These are phyloP conservation scores for Eristalinus sepulchralis DNA, from an alignment of 2,888 invertebrate genomes.

Conservation along the genomic window DNA sequence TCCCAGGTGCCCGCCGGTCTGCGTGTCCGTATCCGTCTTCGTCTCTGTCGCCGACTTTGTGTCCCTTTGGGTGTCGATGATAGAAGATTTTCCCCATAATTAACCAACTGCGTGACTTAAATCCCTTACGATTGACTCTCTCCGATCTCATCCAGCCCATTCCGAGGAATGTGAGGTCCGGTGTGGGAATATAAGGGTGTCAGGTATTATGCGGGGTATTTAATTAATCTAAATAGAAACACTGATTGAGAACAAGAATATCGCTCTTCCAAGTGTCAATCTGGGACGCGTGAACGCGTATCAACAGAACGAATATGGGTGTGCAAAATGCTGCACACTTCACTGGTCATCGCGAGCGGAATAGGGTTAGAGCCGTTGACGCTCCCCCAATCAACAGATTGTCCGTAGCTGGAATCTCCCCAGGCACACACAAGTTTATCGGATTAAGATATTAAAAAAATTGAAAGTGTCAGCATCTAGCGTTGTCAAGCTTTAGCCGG, in stretches of 20 bases:
- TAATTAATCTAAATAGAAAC: conserved; percentile 70
- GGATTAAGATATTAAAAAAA: conserved; percentile 69
- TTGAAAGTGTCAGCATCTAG: conserved; percentile 69
- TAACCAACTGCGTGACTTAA: conserved; percentile 64
- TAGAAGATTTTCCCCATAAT: conserved; percentile 65
- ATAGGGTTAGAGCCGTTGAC: conserved; percentile 45
- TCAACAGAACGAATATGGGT: conserved; percentile 68
- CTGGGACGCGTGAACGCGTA: conserved; percentile 68
- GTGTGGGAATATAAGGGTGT: conserved; percentile 48
- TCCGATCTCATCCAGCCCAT: background rate
- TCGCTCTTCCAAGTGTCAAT: conserved; percentile 68
- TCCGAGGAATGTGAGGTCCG: background rate
- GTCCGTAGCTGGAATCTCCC: conserved; percentile 49
- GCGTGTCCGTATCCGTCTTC: background rate
- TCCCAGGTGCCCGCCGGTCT: conserved; percentile 42
- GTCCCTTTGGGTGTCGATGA: conserved; percentile 23
- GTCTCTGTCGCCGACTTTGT: conserved; percentile 15
- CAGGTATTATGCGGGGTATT: conserved; percentile 64
- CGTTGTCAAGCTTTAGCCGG: conserved; percentile 67
- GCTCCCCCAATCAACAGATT: conserved; percentile 48
- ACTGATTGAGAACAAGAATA: conserved; percentile 68
- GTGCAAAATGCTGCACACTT: conserved; percentile 67
- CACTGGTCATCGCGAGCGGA: conserved; percentile 42
- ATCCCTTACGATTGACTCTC: conserved; percentile 51
- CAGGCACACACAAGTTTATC: conserved; percentile 65